phyloP scores from a whole-genome alignment of 2,113 vertebrate genomes.

The Anser brachyrhynchus region DNA sequence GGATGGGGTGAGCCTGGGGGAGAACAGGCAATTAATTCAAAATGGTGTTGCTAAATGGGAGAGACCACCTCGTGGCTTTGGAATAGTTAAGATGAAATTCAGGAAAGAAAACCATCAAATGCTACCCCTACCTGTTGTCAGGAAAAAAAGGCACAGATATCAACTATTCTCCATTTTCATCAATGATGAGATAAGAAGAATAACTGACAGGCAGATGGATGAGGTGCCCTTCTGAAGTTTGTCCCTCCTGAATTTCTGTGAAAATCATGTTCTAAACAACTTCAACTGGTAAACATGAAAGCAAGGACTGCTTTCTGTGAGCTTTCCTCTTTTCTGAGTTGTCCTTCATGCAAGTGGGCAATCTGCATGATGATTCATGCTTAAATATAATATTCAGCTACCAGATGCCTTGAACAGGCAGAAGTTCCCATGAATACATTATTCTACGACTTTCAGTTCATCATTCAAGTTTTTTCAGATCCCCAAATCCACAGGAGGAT shows the following conservation, averaged over 20 bases:
- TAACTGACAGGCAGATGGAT: not conserved
- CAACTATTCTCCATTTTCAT: not conserved
- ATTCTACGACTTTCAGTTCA: not conserved
- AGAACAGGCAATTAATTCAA: not conserved
- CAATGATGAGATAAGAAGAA: not conserved
- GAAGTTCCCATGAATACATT: slow-evolving; percentile 2
- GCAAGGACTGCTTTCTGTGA: not conserved
- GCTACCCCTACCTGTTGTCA: not conserved
- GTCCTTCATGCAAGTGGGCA: not conserved
- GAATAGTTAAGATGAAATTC: not conserved
- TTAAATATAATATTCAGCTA: slow-evolving; percentile 26
- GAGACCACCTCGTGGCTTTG: not conserved
- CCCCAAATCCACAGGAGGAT: slow-evolving; percentile 13
- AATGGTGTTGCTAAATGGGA: not conserved
- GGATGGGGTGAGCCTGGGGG: not conserved
- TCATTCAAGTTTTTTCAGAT: not conserved
- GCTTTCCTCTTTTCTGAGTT: not conserved
- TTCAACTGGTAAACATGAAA: not conserved
- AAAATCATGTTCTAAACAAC: not conserved
- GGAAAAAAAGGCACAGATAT: not conserved
- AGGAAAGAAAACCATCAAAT: not conserved
- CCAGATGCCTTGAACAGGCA: not conserved
- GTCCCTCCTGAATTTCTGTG: not conserved
- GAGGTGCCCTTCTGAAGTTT: not conserved
- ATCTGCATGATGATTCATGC: slow-evolving; percentile 6